Evolutionary conservation across 2,113 vertebrate genomes (phyloP).

Genomic region (Pristiophorus japonicus): DNA sequence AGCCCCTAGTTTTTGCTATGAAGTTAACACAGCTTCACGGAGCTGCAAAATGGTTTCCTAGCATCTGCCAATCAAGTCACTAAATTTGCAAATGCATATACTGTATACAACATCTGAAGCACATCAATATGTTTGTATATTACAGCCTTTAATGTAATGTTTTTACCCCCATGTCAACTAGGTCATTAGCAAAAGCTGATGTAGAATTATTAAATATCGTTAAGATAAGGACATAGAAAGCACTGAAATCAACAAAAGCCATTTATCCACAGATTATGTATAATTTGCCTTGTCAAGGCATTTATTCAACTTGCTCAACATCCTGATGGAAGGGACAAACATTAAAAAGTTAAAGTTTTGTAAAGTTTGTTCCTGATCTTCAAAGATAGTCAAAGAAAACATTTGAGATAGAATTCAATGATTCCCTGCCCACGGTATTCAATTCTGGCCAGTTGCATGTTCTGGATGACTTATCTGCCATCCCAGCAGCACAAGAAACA

Average conservation of each 20-base stretch:
- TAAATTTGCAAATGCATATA: background rate
- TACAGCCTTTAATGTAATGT: background rate
- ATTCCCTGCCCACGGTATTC: background rate
- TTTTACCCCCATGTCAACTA: background rate
- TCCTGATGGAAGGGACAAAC: background rate
- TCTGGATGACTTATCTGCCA: background rate
- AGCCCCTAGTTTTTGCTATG: background rate
- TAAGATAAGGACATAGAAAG: background rate
- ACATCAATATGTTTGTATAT: background rate
- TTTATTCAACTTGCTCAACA: background rate
- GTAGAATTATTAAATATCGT: background rate
- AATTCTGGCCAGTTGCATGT: background rate
- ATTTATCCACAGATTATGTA: background rate
- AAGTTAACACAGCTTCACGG: background rate
- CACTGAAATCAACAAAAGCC: background rate
- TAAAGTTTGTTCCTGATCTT: background rate
- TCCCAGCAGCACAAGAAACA: background rate
- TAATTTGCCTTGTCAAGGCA: background rate
- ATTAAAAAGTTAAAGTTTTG: background rate
- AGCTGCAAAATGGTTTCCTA: background rate
- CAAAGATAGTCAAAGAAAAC: background rate
- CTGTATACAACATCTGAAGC: background rate
- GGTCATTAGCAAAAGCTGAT: background rate
- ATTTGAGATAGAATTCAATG: background rate
- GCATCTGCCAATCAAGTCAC: background rate